Base-by-base conservation (phyloP, 2,113 vertebrate genomes). In the Neogobius melanostomus region DNA sequence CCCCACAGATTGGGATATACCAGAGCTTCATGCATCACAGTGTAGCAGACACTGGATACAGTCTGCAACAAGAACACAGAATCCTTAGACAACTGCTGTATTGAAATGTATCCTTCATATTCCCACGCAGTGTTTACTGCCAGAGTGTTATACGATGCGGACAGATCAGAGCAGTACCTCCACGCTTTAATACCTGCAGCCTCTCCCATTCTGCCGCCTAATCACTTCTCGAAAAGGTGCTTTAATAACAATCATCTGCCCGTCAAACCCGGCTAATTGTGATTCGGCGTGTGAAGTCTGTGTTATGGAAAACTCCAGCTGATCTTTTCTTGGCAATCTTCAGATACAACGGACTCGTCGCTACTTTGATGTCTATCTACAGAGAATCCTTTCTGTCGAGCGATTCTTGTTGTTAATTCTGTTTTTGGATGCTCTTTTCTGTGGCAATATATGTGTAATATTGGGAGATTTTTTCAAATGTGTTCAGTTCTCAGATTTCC, bases 281-380 rank as follows among this genome's bases (percentile, higher is more conserved):
- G 54, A 64, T 69, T 74, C 42, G 43, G 63, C 48, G 16, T 79
- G 15, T 72, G 62, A 66, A 72, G 44, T 72, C 73, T 57, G 17
- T 66, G 61, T 61, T 54, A 64, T 53, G 53, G 65, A 80, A 71
- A 46, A 51, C 66, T 57, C 49, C 11, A 71, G 67, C 82, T 16
- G 68, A 79, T 80, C 48, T 12, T 74, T 61, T 75, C 56, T 70
- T 54, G 11, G 54, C 71, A 63, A 72, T 74, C 70, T 67, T 61
- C 51, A 63, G 45, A 67, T 80, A 74, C 68, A 16, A 61, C 64
- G 17, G 46, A 49, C 70, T 82, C 64, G 54, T 21, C 51, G n/a
- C 65, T 60, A 21, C 81, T 85, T 84, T 86, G 74, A 82, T 85
- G 83, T 84, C 67, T 66, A 75, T 81, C 75, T 71, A 21, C 51